Base-by-base conservation (phyloP, 2,888 invertebrate species). In the Monoplex corrugatus region DNA sequence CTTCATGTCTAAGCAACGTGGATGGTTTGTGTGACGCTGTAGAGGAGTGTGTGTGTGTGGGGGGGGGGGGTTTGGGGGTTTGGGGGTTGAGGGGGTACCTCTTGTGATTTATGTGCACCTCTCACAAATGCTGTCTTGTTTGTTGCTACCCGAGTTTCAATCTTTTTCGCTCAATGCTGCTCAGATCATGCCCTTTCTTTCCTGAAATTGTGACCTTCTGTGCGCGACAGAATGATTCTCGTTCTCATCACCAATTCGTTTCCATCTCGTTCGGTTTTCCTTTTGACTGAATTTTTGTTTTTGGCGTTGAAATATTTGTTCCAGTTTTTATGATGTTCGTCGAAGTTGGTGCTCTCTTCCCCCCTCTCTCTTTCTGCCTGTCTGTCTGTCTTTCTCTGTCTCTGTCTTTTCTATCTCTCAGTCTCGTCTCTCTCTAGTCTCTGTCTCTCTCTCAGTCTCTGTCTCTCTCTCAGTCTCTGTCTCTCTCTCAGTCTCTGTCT, bases 61-160 rank as follows among this genome's bases (percentile, higher is more conserved):
- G 32, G 45, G 44, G 3, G 82, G 82, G 32, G n/a, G 43, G 43
- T 1, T 2, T 28, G 82, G 78, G 43, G 78, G 40, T 0, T 8
- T 16, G 19, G 80, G 80, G 28, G 75, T 32, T 2, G 75, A 10
- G 43, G 43, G 45, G 82, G 50, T 10, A 50, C 10, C 19, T 50
- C 13, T 10, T 44, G 40, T 83, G 78, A 80, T 80, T 80, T 80
- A 80, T 80, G 43, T 43, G 78, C 78, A 23, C 78, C 78, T 43
- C 78, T 43, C 78, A 80, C 78, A 80, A 80, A 80, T 43, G 75
- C 38, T 75, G 75, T 38, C 38, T 75, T 43, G 78, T 80, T 68
- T 80, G 78, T 80, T 80, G 78, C 78, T 13, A n/a, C 6, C 28
- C 28, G 68, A 32, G 28, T n/a, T n/a, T 32, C 68, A 68, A 68